Conservation (phyloP, 1,140 invertebrate species). For the Bombus impatiens region DNA sequence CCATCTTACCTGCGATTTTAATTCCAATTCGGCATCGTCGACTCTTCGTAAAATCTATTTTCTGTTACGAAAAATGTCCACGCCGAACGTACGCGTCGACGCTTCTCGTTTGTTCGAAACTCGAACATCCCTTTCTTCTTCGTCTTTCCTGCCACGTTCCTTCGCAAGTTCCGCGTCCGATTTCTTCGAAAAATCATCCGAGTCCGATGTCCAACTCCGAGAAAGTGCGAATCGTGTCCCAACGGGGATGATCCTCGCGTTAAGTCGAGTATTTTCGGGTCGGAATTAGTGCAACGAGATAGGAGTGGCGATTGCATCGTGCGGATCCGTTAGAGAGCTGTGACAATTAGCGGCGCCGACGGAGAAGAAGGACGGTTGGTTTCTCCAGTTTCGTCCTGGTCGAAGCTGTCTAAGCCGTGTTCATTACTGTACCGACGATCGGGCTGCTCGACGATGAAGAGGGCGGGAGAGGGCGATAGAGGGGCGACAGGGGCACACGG, state of each 20-base stretch:
- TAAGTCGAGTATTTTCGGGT: background rate
- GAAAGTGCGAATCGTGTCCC: background rate
- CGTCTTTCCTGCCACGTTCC: too few species aligned
- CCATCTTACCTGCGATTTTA: background rate
- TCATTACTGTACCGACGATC: constrained; percentile 61
- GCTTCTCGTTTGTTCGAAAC: constrained; percentile 35
- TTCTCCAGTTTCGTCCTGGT: constrained; percentile 22
- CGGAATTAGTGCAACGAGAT: constrained; percentile 20
- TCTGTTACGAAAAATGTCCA: background rate
- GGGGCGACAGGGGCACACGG: background rate
- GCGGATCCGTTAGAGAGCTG: constrained; percentile 5
- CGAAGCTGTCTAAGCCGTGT: constrained; percentile 48
- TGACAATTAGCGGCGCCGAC: constrained; percentile 32
- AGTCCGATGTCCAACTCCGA: background rate
- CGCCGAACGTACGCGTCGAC: constrained; percentile 7
- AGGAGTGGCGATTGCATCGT: constrained; percentile 26
- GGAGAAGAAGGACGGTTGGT: background rate
- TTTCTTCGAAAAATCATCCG: too few species aligned
- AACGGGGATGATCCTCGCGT: constrained; percentile 1
- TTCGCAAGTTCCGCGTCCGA: too few species aligned
- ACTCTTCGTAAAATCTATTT: background rate
- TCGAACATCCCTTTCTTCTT: background rate
- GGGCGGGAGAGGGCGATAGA: background rate
- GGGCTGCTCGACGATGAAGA: constrained; percentile 34
- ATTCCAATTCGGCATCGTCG: background rate